Conservation (phyloP, 2,113 vertebrate species). For the Numida meleagris region DNA sequence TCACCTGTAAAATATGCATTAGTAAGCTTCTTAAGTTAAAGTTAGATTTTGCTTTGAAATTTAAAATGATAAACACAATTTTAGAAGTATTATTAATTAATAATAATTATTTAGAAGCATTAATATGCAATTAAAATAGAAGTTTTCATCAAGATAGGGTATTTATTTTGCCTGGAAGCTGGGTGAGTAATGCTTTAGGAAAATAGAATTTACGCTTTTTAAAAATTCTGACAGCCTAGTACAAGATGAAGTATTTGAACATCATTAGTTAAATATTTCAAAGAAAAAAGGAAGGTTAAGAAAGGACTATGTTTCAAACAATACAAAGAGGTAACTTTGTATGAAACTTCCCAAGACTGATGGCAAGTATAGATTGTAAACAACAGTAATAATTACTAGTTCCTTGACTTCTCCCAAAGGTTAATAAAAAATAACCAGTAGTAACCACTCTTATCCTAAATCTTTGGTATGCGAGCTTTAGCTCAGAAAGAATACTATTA, state of each 20-base stretch:
- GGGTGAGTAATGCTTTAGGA: neutral
- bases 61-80: neutral
- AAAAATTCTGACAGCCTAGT: neutral
- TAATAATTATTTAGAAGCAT: neutral
- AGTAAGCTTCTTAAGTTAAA: neutral
- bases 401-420: neutral
- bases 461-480: neutral
- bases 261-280: neutral
- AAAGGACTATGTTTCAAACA: neutral
- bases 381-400: neutral
- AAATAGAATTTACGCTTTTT: neutral
- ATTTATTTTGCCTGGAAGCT: rapidly evolving
- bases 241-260: neutral
- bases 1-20: neutral
- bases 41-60: neutral
- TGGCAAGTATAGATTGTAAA: neutral
- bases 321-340: neutral
- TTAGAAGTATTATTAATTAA: neutral
- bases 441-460: neutral
- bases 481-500: neutral
- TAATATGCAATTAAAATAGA: neutral
- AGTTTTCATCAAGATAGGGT: neutral
- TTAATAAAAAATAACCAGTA: neutral
- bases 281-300: neutral
- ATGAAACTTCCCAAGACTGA: neutral